Conservation (phyloP, 2,113 vertebrate genomes). For the Lepidothrix coronata region DNA sequence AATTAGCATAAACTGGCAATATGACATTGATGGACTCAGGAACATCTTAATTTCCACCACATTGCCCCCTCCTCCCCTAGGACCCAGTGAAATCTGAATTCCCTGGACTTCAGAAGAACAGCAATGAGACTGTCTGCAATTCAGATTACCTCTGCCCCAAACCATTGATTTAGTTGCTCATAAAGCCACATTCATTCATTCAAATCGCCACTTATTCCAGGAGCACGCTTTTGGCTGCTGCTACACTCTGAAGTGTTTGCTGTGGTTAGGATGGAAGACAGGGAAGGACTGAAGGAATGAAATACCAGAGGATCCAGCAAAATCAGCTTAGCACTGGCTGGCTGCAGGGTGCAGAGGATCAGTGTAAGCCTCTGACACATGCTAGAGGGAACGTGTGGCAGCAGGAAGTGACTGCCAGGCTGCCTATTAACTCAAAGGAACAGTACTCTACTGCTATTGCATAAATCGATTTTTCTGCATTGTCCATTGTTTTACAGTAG, state of each 20-base stretch:
- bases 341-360: not conserved
- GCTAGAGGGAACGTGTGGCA: not conserved
- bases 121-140: rapidly evolving
- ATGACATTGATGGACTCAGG: not conserved
- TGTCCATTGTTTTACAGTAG: not conserved
- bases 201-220: not conserved
- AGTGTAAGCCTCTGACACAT: not conserved
- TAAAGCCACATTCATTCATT: not conserved
- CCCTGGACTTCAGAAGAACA: not conserved
- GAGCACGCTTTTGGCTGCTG: not conserved
- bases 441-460: not conserved
- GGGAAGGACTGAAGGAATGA: not conserved
- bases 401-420: not conserved
- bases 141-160: not conserved
- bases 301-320: not conserved
- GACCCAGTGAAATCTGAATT: not conserved
- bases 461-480: not conserved
- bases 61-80: not conserved
- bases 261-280: not conserved
- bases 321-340: not conserved
- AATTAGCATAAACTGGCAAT: not conserved
- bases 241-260: not conserved
- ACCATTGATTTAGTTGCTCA: not conserved
- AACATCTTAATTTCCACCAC: not conserved
- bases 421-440: not conserved